Percentiles rank a stretch among this genome's conserved stretches.
Evolutionary conservation across 2,888 invertebrate species (phyloP).

Genomic region (Thera britannica): DNA sequence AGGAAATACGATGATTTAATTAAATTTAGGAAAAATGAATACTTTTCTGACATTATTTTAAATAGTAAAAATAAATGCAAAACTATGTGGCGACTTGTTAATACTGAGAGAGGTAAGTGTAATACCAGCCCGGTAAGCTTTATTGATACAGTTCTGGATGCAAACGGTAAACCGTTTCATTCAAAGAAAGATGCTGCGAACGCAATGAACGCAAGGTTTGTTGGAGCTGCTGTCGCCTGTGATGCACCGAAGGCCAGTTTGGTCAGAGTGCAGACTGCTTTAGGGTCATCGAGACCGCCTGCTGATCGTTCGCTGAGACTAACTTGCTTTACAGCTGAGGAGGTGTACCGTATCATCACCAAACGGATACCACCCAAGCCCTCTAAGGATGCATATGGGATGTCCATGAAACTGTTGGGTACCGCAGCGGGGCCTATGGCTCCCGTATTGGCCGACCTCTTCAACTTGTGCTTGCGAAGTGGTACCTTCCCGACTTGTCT

Average conservation of each 20-base stretch:
- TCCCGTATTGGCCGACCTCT: not conserved
- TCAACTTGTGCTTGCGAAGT: not conserved
- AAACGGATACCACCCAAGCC: not conserved
- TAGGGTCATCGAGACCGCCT: not conserved
- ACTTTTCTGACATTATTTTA: too few species aligned
- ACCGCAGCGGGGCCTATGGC: not conserved
- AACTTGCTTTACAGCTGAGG: not conserved
- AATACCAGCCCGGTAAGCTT: too few species aligned
- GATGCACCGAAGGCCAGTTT: not conserved
- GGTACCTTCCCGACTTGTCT: not conserved
- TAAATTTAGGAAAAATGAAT: too few species aligned
- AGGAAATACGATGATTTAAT: too few species aligned
- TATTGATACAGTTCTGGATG: too few species aligned
- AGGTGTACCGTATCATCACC: not conserved
- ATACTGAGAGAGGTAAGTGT: too few species aligned
- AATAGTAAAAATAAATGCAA: too few species aligned
- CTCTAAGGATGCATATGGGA: too few species aligned
- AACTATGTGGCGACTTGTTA: too few species aligned
- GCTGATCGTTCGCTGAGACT: not conserved
- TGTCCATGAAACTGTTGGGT: not conserved
- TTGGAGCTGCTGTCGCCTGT: not conserved
- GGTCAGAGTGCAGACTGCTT: not conserved
- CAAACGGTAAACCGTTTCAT: not conserved
- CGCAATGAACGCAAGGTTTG: slow-evolving; percentile 1
- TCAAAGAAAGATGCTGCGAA: not conserved